Percentiles rank a stretch among this genome's conserved stretches.
Conservation (phyloP, 1,140 invertebrate genomes). For the Bombus difficillimus region DNA sequence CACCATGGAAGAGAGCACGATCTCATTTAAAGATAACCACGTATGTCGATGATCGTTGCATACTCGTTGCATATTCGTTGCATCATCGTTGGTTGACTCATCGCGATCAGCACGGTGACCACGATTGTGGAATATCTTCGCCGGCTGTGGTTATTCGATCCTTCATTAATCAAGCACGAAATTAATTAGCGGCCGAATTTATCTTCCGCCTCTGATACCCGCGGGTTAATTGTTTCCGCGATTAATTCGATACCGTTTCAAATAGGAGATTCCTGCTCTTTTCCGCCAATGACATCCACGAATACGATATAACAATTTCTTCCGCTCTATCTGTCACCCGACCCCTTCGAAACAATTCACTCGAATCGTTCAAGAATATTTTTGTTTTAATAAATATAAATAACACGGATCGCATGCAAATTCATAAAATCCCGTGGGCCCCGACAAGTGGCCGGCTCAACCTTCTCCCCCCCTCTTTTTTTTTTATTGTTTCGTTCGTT, state of each 20-base stretch:
- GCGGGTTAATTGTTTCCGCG: neutral
- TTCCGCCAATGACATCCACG: neutral
- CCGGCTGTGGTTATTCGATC: neutral
- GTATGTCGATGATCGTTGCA: neutral
- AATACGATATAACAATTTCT: neutral
- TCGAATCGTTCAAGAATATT: neutral
- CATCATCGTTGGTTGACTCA: neutral
- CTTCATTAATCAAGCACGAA: neutral
- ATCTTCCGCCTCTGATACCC: neutral
- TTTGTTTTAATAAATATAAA: neutral
- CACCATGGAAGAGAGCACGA: neutral
- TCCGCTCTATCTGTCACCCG: neutral
- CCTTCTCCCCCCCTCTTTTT: neutral
- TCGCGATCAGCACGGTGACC: neutral
- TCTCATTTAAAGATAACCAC: neutral
- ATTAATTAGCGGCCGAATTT: constrained; percentile 20
- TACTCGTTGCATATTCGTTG: neutral
- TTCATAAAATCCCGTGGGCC: constrained; percentile 1
- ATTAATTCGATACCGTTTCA: constrained; percentile 4
- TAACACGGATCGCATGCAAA: neutral
- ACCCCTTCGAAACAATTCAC: neutral
- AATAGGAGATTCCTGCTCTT: neutral
- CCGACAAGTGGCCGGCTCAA: neutral
- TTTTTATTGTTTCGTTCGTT: neutral
- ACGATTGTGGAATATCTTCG: neutral